A percentile compares a stretch with the other conserved stretches of the same genome.
phyloP scores from a whole-genome alignment of 2,113 vertebrate species.

The Scatophagus argus region DNA sequence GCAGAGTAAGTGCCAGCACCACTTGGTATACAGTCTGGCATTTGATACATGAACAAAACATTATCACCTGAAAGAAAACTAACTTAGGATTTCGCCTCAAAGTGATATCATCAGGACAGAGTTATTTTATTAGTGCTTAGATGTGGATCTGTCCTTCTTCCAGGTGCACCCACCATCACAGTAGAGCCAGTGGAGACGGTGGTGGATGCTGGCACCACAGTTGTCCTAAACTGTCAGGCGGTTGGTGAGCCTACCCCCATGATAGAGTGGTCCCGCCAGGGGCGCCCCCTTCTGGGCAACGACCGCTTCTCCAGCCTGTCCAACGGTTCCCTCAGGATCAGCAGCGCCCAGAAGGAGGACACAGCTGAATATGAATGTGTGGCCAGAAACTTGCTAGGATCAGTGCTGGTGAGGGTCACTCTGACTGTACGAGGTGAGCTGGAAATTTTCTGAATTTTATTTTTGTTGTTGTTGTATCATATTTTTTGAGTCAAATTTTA shows the following conservation, averaged over 20 bases:
- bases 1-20: slow-evolving; percentile 87
- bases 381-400: slow-evolving; percentile 93
- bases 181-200: slow-evolving; percentile 87
- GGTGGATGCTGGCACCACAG: slow-evolving; percentile 86
- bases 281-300: slow-evolving; percentile 79
- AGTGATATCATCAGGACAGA: not conserved
- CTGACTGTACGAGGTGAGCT: slow-evolving; percentile 91
- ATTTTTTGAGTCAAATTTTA: not conserved
- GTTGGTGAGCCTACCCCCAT: slow-evolving; percentile 89
- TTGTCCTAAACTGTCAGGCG: slow-evolving; percentile 91
- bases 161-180: slow-evolving; percentile 90
- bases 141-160: not conserved
- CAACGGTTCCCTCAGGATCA: slow-evolving; percentile 89
- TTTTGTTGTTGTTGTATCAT: not conserved
- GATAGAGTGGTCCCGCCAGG: slow-evolving; percentile 90
- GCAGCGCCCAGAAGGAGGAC: slow-evolving; percentile 88
- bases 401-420: slow-evolving; percentile 84
- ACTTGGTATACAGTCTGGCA: not conserved
- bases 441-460: too few relatives aligned
- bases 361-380: slow-evolving; percentile 93
- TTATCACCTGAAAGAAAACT: too few relatives aligned
- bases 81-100: not conserved
- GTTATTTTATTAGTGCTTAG: not conserved
- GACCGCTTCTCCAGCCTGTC: slow-evolving; percentile 83
- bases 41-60: not conserved